A percentile compares a stretch with the other conserved stretches of the same genome.
phyloP scores from a whole-genome alignment of 2,113 vertebrate species.

The Stegastes partitus region DNA sequence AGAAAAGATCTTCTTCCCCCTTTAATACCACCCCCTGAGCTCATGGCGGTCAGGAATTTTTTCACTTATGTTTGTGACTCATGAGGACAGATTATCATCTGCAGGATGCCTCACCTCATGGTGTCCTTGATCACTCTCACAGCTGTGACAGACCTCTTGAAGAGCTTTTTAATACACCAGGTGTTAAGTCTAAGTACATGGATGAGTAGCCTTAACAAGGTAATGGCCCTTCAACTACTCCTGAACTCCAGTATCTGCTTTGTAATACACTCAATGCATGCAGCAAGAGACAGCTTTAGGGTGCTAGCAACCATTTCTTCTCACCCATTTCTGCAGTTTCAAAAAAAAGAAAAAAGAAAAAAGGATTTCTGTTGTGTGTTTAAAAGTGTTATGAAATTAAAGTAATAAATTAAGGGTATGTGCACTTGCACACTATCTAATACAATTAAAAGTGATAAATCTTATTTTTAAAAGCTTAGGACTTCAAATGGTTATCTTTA shows the following conservation, averaged over 20 bases:
- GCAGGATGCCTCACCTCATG: slow-evolving; percentile 30
- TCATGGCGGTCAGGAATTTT: background rate
- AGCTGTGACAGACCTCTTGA: slow-evolving; percentile 9
- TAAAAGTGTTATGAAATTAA: background rate
- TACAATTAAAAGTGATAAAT: background rate
- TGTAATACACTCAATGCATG: background rate
- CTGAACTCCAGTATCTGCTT: background rate
- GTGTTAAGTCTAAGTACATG: slow-evolving; percentile 11
- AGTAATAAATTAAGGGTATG: background rate
- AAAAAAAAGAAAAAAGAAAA: too few species aligned
- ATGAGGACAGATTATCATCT: slow-evolving; percentile 23
- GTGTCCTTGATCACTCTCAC: slow-evolving; percentile 39
- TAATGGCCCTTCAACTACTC: background rate
- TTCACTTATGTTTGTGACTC: slow-evolving; percentile 14
- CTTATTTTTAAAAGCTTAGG: background rate
- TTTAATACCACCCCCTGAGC: slow-evolving; percentile 5
- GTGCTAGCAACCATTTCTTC: background rate
- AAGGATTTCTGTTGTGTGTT: too few species aligned
- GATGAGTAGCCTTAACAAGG: slow-evolving; percentile 9
- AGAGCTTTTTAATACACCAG: slow-evolving; percentile 10
- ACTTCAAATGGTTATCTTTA: background rate
- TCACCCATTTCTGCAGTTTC: background rate
- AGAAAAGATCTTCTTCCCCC: slow-evolving; percentile 3
- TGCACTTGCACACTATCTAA: background rate
- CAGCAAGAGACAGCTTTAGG: background rate